phyloP scores from a whole-genome alignment of 1,140 invertebrate genomes.

The Scaptomyza graminum region DNA sequence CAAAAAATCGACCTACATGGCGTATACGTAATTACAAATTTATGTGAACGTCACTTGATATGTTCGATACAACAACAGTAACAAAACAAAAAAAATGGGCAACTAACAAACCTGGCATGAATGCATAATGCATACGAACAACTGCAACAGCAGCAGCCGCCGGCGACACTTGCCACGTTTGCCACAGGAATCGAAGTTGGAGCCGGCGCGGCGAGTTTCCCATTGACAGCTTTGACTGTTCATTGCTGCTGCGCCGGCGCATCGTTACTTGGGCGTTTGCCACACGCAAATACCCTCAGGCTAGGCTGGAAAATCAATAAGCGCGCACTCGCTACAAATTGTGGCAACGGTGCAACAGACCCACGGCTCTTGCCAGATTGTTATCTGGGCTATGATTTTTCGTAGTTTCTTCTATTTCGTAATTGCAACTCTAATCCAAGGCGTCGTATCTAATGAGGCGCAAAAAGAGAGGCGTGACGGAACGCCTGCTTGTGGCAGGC shows the following conservation, averaged over 20 bases:
- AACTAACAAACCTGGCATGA: slow-evolving; percentile 36
- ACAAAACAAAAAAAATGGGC: slow-evolving; percentile 1
- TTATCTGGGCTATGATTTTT: slow-evolving; percentile 12
- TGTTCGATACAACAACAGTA: slow-evolving; percentile 21
- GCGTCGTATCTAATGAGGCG: slow-evolving; percentile 67
- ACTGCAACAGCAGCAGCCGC: slow-evolving; percentile 25
- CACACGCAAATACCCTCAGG: slow-evolving; percentile 37
- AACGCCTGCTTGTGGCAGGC: slow-evolving; percentile 27
- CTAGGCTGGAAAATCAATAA: slow-evolving; percentile 69
- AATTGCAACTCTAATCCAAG: slow-evolving; percentile 1
- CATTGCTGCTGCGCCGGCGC: slow-evolving; percentile 29
- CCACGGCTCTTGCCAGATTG: slow-evolving; percentile 29
- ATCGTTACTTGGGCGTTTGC: slow-evolving; percentile 45
- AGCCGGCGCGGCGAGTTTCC: not conserved
- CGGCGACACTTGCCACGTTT: slow-evolving; percentile 46
- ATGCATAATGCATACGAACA: slow-evolving; percentile 57
- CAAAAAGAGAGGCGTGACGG: slow-evolving; percentile 46
- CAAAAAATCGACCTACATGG: slow-evolving; percentile 61
- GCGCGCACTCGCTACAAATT: slow-evolving; percentile 72
- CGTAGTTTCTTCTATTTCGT: slow-evolving; percentile 24
- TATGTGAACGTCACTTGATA: slow-evolving; percentile 65
- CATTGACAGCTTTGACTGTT: slow-evolving; percentile 17
- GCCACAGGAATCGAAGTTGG: slow-evolving; percentile 18
- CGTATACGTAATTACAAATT: slow-evolving; percentile 81
- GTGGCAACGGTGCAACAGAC: slow-evolving; percentile 45